Percentiles rank a stretch among this genome's conserved stretches.
Conservation (phyloP, 2,888 invertebrate genomes). For the Drepana falcataria region DNA sequence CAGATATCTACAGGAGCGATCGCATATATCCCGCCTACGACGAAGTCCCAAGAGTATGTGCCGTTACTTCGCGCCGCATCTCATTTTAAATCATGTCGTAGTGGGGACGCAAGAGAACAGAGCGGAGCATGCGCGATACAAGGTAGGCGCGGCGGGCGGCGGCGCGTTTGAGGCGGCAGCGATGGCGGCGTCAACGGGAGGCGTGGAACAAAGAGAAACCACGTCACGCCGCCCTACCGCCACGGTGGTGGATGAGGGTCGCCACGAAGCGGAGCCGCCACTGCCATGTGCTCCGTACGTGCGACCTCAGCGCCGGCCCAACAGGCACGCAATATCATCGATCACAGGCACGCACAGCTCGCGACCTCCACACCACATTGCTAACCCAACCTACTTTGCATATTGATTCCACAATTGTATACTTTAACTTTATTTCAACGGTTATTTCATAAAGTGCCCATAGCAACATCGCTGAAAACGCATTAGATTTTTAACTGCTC, state of each 20-base stretch:
- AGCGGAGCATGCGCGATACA: conserved; percentile 62
- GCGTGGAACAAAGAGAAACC: conserved; percentile 55
- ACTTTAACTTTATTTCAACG: conserved; percentile 14
- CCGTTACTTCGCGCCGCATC: conserved; percentile 49
- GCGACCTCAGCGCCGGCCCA: conserved; percentile 42
- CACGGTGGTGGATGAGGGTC: conserved; percentile 39
- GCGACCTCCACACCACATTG: conserved; percentile 49
- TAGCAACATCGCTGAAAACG: too few relatives aligned
- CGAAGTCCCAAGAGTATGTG: conserved; percentile 41
- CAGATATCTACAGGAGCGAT: conserved; percentile 29
- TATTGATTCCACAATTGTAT: conserved; percentile 44
- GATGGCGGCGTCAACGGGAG: conserved; percentile 44
- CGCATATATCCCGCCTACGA: conserved; percentile 37
- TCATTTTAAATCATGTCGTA: conserved; percentile 60
- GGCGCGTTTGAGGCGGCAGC: conserved; percentile 45
- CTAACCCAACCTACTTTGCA: conserved; percentile 48
- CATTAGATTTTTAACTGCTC: too few relatives aligned
- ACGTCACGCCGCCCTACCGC: conserved; percentile 36
- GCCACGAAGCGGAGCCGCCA: conserved; percentile 28
- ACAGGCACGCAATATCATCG: conserved; percentile 59
- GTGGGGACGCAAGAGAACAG: conserved; percentile 53
- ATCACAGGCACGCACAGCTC: conserved; percentile 59
- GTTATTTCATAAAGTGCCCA: conserved; percentile 4
- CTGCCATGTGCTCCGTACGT: conserved; percentile 22
- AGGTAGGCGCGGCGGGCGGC: conserved; percentile 70